Evolutionary conservation across 2,797 vertebrate species (phyloP), one percentile per base, ranked within the genome.

Genomic region (Intellagama lesueurii): DNA sequence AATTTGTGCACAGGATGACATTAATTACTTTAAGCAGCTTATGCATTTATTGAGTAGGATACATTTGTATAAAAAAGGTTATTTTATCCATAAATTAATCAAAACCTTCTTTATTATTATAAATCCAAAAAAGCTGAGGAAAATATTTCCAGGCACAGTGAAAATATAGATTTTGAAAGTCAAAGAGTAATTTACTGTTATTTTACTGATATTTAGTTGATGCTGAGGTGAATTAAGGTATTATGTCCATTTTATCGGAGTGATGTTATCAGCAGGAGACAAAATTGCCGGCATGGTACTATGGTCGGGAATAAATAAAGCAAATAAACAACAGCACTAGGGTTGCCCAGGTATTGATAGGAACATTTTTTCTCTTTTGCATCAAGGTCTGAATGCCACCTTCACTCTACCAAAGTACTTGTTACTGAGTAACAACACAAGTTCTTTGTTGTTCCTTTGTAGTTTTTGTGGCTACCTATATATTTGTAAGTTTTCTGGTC

Each of bases 1-100:
- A 93, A 93, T 95, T 89, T 94, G 94, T 92, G 92, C 93, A 84
- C 93, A 93, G 95, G 94, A 95, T 90, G 95, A 90, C 94, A 95
- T 96, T 93, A 95, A 96, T 96, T 96, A 96, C 92, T 92, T 49
- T 87, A 89, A 94, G 94, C 94, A 93, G 96, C 93, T 95, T 94
- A 93, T 93, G 94, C 91, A 87, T 94, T 95, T 93, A 93, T 89
- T 84, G 92, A 89, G 86, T 89, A 93, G 79, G 86, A 16, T 82
- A 92, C 92, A 78, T 93, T 94, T 92, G 91, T 91, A 91, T 40
- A 90, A 22, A 44, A 94, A 94, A 94, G 94, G 93, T 91, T 93
- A 90, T 56, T 84, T 92, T 91, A n/a, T 87, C 93, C 87, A 66
- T 88, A 95, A 94, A 95, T 96, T 95, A 96, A 95, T 90, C 93